These are phyloP conservation scores for Paracanthobrama guichenoti DNA, from an alignment of 2,113 vertebrate genomes.

Conservation along the genomic window DNA sequence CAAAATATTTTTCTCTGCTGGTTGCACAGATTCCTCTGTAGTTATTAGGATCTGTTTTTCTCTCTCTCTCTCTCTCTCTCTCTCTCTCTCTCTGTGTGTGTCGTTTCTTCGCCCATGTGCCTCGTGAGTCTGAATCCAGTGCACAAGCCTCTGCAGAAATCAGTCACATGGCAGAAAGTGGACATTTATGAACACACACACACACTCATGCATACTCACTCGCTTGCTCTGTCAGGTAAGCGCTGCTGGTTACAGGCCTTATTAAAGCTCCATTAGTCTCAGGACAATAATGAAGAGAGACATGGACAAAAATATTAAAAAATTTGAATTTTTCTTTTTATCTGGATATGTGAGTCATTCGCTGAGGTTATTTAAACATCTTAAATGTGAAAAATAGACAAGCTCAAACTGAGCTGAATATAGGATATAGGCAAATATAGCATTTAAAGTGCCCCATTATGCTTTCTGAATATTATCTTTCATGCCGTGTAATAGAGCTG, in stretches of 20 bases:
- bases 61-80: not conserved
- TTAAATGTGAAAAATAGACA: not conserved
- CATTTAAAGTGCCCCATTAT: too few species aligned
- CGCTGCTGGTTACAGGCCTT: conserved; percentile 27
- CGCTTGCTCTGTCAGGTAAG: not conserved
- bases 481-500: too few species aligned
- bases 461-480: too few species aligned
- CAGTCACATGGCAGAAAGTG: conserved; percentile 41
- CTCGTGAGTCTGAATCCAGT: conserved; percentile 40
- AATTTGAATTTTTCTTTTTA: not conserved
- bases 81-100: conserved; percentile 37
- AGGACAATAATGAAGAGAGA: not conserved
- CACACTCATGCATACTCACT: not conserved
- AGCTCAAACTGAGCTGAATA: not conserved
- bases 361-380: not conserved
- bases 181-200: not conserved
- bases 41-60: too few species aligned
- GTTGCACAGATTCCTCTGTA: too few species aligned
- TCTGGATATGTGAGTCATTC: not conserved
- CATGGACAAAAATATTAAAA: not conserved
- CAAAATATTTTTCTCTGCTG: too few species aligned
- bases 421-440: not conserved
- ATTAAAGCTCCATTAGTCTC: conserved; percentile 22
- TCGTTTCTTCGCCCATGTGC: conserved; percentile 13
- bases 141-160: not conserved